Conservation (phyloP, 2,113 vertebrate genomes). For the Sapayoa aenigma region DNA sequence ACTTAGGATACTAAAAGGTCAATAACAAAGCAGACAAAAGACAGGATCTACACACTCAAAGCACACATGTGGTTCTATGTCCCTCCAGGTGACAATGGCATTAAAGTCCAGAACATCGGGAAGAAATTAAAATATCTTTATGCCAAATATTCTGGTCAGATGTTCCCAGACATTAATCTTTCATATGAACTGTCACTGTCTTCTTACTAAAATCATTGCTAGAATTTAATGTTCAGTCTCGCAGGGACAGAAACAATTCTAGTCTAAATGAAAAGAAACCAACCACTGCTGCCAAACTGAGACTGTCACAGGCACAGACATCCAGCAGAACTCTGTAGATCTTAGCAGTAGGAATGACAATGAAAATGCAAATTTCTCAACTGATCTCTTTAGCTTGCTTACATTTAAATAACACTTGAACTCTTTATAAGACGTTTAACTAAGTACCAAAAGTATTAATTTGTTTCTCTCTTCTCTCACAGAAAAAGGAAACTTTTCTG, state of each 20-base stretch:
- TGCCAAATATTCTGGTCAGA: not conserved
- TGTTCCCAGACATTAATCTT: not conserved
- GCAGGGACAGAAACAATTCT: not conserved
- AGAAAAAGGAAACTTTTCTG: not conserved
- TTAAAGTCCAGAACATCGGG: not conserved
- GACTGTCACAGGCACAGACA: not conserved
- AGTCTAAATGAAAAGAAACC: rapidly evolving
- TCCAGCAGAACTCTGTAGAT: rapidly evolving
- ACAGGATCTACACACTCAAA: not conserved
- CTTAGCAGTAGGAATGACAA: rapidly evolving
- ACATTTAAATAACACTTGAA: not conserved
- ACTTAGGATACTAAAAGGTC: not conserved
- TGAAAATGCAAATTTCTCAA: not conserved
- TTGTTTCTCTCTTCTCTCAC: not conserved
- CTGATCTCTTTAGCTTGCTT: not conserved
- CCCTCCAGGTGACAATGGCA: not conserved
- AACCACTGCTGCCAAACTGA: rapidly evolving
- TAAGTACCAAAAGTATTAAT: not conserved
- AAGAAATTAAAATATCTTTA: not conserved
- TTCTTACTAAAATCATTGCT: not conserved
- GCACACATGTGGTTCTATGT: rapidly evolving
- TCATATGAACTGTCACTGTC: no score
- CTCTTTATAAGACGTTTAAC: not conserved
- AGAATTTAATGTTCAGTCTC: not conserved
- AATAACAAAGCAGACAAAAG: not conserved